Conservation (phyloP, 2,797 vertebrate genomes). For the Austrolebias charrua region DNA sequence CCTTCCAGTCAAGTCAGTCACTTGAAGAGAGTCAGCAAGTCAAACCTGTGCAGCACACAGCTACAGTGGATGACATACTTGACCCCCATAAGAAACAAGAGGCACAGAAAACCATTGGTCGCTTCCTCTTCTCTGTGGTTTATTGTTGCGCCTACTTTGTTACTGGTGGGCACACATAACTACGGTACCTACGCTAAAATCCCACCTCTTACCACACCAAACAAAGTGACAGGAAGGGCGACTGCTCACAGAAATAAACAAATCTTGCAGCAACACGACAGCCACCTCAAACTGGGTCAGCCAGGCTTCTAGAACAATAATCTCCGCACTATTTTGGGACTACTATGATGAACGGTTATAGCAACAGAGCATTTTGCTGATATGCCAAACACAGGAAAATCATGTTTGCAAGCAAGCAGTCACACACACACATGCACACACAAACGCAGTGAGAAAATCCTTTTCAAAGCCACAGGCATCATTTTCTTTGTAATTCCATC, state of each 20-base stretch:
- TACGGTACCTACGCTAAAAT: slow-evolving; percentile 34
- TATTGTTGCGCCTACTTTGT: slow-evolving; percentile 45
- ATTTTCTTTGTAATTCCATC: slow-evolving; percentile 64
- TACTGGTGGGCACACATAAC: slow-evolving; percentile 22
- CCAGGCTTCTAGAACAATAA: slow-evolving; percentile 65
- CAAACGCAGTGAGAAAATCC: slow-evolving; percentile 54
- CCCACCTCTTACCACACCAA: slow-evolving; percentile 55
- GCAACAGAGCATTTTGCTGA: slow-evolving; percentile 49
- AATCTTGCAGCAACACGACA: slow-evolving; percentile 44
- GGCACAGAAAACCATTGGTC: slow-evolving; percentile 44
- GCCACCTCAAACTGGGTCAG: slow-evolving; percentile 64
- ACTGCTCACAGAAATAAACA: slow-evolving; percentile 66
- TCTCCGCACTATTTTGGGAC: slow-evolving; percentile 59
- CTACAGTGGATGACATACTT: slow-evolving; percentile 59
- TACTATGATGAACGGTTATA: slow-evolving; percentile 59
- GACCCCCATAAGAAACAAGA: slow-evolving; percentile 58
- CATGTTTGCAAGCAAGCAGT: slow-evolving; percentile 34
- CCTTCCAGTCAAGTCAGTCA: slow-evolving; percentile 69
- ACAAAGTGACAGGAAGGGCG: slow-evolving; percentile 68
- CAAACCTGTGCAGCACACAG: slow-evolving; percentile 46
- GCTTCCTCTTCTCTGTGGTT: slow-evolving; percentile 34
- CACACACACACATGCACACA: slow-evolving; percentile 28
- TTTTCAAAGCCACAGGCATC: slow-evolving; percentile 58
- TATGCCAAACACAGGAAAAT: slow-evolving; percentile 58
- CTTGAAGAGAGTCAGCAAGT: slow-evolving; percentile 63